Conservation (phyloP, 2,113 vertebrate genomes). For the Tragelaphus strepsiceros region DNA sequence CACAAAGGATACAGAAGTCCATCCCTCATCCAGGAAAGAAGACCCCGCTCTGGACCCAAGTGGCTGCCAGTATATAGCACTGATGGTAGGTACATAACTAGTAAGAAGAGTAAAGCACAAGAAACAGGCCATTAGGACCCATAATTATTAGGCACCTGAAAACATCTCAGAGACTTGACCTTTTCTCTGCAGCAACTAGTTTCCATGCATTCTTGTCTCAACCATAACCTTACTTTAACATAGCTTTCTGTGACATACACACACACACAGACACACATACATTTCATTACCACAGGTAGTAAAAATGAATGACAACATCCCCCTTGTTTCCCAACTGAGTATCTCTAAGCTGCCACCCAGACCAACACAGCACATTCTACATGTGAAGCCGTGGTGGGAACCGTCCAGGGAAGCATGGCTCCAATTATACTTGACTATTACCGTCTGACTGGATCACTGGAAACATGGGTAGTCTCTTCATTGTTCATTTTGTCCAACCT, state of each 20-base stretch:
- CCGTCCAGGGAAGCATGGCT: not conserved
- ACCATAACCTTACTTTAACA: slow-evolving; percentile 71
- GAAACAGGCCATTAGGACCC: fast-evolving
- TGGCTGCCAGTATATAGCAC: fast-evolving
- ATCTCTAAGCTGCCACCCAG: not conserved
- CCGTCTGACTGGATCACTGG: not conserved
- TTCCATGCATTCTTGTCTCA: slow-evolving; percentile 67
- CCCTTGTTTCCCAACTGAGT: not conserved
- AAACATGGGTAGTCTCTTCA: not conserved
- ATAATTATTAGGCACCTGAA: not conserved
- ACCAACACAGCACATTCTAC: not conserved
- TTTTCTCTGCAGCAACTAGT: slow-evolving; percentile 33
- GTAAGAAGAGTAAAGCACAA: fast-evolving
- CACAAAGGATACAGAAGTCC: not conserved
- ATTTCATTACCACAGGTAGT: not conserved
- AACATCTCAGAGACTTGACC: not conserved
- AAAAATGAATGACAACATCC: not conserved
- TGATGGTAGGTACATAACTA: fast-evolving
- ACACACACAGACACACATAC: not conserved
- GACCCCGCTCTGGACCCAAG: not conserved
- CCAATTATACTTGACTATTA: not conserved
- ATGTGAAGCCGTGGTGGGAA: not conserved
- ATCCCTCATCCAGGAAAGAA: not conserved
- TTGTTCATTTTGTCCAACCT: not conserved
- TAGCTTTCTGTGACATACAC: slow-evolving; percentile 66